Evolutionary conservation across 2,888 invertebrate species (phyloP).

Genomic region (Lithosia quadra): DNA sequence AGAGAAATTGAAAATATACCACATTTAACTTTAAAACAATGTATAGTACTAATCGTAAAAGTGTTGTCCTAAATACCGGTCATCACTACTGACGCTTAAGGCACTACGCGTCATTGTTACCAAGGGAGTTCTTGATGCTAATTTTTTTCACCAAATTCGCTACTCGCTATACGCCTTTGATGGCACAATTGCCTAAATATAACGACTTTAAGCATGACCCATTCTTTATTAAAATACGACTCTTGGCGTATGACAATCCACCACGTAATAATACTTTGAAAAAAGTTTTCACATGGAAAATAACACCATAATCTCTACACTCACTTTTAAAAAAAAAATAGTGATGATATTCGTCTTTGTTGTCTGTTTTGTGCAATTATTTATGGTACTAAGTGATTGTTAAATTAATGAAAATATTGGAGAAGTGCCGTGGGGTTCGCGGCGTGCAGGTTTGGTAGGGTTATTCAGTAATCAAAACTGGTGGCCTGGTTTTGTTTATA

Average conservation of each 20-base stretch:
- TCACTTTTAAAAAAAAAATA: constrained; percentile 10
- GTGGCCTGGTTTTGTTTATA: too few relatives aligned
- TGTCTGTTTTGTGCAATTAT: not conserved
- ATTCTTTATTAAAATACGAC: constrained; percentile 66
- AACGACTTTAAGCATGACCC: constrained; percentile 61
- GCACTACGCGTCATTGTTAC: too few relatives aligned
- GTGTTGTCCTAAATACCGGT: too few relatives aligned
- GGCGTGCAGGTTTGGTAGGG: too few relatives aligned
- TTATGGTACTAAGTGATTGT: too few relatives aligned
- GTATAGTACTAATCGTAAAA: too few relatives aligned
- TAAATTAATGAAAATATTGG: too few relatives aligned
- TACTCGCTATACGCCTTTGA: not conserved
- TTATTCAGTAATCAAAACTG: too few relatives aligned
- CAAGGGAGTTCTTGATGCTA: not conserved
- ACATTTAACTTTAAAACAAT: too few relatives aligned
- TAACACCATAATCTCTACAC: constrained; percentile 46
- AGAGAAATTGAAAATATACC: too few relatives aligned
- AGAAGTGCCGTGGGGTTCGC: too few relatives aligned
- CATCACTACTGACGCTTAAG: too few relatives aligned
- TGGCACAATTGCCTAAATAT: constrained; percentile 43
- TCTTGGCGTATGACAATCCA: constrained; percentile 46
- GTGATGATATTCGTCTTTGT: not conserved
- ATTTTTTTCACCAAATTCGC: not conserved
- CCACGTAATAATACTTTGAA: constrained; percentile 47
- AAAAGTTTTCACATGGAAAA: constrained; percentile 55